Percentiles rank a stretch among this genome's conserved stretches.
Conservation (phyloP, 2,113 vertebrate species). For the Peucedramus taeniatus region DNA sequence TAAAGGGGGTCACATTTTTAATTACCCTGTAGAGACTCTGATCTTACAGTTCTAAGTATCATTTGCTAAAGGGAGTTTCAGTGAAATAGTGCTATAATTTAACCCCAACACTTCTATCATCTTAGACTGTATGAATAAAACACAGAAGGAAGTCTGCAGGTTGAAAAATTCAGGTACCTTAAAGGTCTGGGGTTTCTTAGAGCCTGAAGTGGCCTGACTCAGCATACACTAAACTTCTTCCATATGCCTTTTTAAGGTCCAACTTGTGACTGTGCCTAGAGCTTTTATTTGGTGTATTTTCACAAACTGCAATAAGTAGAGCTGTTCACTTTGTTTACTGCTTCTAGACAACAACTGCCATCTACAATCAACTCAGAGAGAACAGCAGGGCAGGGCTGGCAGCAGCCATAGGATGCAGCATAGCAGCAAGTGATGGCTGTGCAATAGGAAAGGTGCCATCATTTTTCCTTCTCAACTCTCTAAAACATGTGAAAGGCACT, state of each 20-base stretch:
- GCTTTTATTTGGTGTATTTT: slow-evolving; percentile 18
- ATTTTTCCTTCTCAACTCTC: not conserved
- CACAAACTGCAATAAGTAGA: not conserved
- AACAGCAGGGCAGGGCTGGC: not conserved
- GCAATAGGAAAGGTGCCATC: not conserved
- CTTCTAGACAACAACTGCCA: slow-evolving; percentile 24
- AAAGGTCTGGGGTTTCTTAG: not conserved
- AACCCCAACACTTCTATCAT: not conserved
- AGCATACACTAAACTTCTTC: not conserved
- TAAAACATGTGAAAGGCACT: not conserved
- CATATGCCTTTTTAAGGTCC: not conserved
- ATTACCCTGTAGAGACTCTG: not conserved
- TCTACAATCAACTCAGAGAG: not conserved
- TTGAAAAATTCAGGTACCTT: not conserved
- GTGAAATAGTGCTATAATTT: not conserved
- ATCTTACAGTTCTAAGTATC: not conserved
- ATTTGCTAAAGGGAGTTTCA: not conserved
- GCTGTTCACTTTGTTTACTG: slow-evolving; percentile 35
- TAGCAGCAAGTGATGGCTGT: not conserved
- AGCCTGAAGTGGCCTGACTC: not conserved
- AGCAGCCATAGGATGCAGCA: not conserved
- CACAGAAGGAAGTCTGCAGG: not conserved
- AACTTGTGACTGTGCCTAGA: not conserved
- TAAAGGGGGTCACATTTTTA: not conserved
- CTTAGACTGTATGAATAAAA: not conserved